Conservation (phyloP, 2,888 invertebrate genomes). For the Uropetala carovei region DNA sequence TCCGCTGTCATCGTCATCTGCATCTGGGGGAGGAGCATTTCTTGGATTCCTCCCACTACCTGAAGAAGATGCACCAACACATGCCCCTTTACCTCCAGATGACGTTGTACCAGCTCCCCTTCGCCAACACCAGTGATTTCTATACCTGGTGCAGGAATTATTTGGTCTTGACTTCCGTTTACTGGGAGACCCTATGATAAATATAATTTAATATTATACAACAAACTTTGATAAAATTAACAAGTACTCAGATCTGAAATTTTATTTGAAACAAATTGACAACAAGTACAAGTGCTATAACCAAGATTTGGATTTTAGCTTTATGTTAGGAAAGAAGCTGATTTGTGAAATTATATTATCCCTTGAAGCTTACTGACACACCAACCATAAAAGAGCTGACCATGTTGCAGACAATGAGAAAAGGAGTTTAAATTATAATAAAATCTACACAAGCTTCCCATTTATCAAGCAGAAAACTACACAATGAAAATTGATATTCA, state of each 20-base stretch:
- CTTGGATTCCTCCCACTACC: neutral
- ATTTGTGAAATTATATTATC: too few species aligned
- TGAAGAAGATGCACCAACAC: neutral
- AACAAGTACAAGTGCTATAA: too few species aligned
- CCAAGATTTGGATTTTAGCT: too few species aligned
- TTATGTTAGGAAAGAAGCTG: too few species aligned
- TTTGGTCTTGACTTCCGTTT: neutral
- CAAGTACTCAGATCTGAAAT: neutral
- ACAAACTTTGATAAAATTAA: neutral
- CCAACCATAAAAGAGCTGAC: too few species aligned
- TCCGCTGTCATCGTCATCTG: constrained; percentile 74
- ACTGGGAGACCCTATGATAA: constrained; percentile 68
- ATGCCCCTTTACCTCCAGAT: neutral
- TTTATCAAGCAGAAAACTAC: too few species aligned
- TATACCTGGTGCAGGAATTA: constrained; percentile 71
- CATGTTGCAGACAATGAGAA: too few species aligned
- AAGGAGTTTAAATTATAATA: too few species aligned
- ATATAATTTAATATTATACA: neutral
- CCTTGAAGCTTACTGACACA: too few species aligned
- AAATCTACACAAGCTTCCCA: too few species aligned
- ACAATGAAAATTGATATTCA: too few species aligned
- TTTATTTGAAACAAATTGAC: too few species aligned
- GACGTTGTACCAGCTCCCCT: constrained; percentile 69
- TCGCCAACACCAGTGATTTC: constrained; percentile 81
- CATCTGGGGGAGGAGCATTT: constrained; percentile 66